A percentile compares a stretch with the other conserved stretches of the same genome.
These are phyloP conservation scores for Microplitis mediator DNA, from an alignment of 1,140 invertebrate species.

Conservation along the genomic window DNA sequence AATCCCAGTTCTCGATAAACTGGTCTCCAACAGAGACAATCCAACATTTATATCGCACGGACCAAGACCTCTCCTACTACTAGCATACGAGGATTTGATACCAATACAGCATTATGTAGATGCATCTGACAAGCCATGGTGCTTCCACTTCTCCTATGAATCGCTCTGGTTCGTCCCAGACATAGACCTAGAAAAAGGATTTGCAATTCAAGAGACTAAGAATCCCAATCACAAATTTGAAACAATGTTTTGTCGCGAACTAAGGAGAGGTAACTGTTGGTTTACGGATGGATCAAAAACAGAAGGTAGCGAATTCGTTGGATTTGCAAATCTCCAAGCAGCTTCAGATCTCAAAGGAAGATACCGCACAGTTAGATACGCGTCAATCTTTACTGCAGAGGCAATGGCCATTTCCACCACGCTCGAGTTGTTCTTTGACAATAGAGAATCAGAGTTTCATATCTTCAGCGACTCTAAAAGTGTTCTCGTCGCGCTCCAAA, in stretches of 20 bases:
- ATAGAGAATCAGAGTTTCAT: not conserved
- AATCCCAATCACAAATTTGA: not conserved
- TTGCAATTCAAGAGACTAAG: not conserved
- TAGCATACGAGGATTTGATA: conserved; percentile 9
- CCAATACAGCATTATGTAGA: not conserved
- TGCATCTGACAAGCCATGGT: not conserved
- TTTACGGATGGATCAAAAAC: conserved; percentile 16
- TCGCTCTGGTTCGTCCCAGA: not conserved
- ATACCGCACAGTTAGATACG: not conserved
- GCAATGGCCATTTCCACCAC: conserved; percentile 6
- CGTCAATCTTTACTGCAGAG: conserved; percentile 14
- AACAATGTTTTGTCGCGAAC: not conserved
- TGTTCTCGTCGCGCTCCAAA: not conserved
- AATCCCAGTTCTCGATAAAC: not conserved
- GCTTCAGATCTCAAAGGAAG: not conserved
- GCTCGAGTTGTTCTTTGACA: not conserved
- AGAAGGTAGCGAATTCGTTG: not conserved
- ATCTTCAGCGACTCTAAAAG: conserved; percentile 16
- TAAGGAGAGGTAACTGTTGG: not conserved
- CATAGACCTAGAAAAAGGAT: not conserved
- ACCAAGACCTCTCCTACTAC: not conserved
- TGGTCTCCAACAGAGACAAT: not conserved
- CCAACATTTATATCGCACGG: not conserved
- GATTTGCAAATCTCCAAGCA: not conserved
- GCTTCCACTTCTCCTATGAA: conserved; percentile 7